Evolutionary conservation across 2,797 vertebrate species (phyloP).

Genomic region (Hydrocynus forskahlii): DNA sequence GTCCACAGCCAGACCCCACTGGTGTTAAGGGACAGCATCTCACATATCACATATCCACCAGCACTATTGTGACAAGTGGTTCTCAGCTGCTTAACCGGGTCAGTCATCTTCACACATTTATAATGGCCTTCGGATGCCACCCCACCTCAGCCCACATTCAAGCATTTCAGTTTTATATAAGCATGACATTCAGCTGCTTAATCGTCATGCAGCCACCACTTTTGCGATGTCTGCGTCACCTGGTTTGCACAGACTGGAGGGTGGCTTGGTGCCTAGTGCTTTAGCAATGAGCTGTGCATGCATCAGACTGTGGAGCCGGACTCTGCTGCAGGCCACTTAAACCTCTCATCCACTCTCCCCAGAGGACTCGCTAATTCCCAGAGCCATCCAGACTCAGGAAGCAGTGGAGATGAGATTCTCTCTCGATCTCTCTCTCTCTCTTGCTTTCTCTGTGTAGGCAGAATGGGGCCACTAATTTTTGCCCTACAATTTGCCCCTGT

Average conservation of each 20-base stretch:
- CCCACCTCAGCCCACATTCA: not conserved
- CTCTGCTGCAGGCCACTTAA: slow-evolving; percentile 18
- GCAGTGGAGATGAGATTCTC: slow-evolving; percentile 41
- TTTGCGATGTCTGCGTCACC: slow-evolving; percentile 3
- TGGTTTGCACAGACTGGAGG: slow-evolving; percentile 24
- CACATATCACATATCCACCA: slow-evolving; percentile 41
- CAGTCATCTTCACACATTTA: not conserved
- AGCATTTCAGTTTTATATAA: not conserved
- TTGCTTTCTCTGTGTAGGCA: not conserved
- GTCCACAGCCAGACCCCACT: slow-evolving; percentile 29
- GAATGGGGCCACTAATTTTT: slow-evolving; percentile 41
- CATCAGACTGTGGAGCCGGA: slow-evolving; percentile 23
- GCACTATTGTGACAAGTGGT: slow-evolving; percentile 10
- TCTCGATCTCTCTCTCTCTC: not conserved
- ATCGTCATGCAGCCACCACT: slow-evolving; percentile 13
- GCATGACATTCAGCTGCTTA: slow-evolving; percentile 34
- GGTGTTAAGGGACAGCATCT: slow-evolving; percentile 28
- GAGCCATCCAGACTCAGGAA: slow-evolving; percentile 20
- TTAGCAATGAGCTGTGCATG: slow-evolving; percentile 23
- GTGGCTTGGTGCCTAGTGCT: slow-evolving; percentile 9
- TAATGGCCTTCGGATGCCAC: not conserved
- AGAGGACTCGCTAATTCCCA: slow-evolving; percentile 43
- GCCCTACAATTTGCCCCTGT: slow-evolving; percentile 42
- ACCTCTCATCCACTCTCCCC: slow-evolving; percentile 38
- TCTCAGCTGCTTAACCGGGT: slow-evolving; percentile 29